A percentile compares a stretch with the other conserved stretches of the same genome.
These are phyloP conservation scores for Taphrorychus bicolor DNA, from an alignment of 2,888 invertebrate genomes.

Conservation along the genomic window DNA sequence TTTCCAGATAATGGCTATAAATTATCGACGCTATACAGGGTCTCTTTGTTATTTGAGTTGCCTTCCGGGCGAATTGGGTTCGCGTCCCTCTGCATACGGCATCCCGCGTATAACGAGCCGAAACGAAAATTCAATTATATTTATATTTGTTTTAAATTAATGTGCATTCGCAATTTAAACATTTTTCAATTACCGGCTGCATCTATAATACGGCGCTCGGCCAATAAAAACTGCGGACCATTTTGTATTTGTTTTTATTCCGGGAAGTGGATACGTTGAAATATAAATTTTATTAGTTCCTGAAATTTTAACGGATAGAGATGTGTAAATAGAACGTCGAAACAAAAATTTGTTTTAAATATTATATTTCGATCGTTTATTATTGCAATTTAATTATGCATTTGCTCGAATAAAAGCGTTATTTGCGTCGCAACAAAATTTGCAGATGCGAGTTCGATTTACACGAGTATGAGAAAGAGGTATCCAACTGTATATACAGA, in stretches of 20 bases:
- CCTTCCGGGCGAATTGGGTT: background rate
- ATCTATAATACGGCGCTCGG: conserved; percentile 11
- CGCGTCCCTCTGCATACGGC: background rate
- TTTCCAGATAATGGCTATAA: conserved; percentile 7
- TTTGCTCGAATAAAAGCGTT: background rate
- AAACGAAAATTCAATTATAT: conserved; percentile 15
- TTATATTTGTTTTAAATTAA: conserved; percentile 26
- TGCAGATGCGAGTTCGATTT: no score
- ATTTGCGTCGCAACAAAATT: background rate
- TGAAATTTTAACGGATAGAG: conserved; percentile 16
- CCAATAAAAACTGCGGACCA: conserved; percentile 21
- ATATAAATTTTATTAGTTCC: conserved; percentile 24
- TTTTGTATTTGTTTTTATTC: conserved; percentile 24
- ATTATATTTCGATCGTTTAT: background rate
- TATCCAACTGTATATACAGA: no score
- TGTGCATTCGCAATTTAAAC: conserved; percentile 10
- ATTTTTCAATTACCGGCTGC: conserved; percentile 19
- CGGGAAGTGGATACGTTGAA: conserved; percentile 8
- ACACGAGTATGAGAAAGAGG: no score
- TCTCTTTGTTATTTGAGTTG: background rate
- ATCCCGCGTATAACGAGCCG: background rate
- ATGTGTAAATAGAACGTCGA: conserved; percentile 10
- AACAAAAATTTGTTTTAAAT: conserved; percentile 11
- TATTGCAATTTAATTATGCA: conserved; percentile 7
- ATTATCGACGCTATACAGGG: background rate